A percentile compares a stretch with the other conserved stretches of the same genome.
phyloP scores from a whole-genome alignment of 2,113 vertebrate species.

The Blennius ocellaris region DNA sequence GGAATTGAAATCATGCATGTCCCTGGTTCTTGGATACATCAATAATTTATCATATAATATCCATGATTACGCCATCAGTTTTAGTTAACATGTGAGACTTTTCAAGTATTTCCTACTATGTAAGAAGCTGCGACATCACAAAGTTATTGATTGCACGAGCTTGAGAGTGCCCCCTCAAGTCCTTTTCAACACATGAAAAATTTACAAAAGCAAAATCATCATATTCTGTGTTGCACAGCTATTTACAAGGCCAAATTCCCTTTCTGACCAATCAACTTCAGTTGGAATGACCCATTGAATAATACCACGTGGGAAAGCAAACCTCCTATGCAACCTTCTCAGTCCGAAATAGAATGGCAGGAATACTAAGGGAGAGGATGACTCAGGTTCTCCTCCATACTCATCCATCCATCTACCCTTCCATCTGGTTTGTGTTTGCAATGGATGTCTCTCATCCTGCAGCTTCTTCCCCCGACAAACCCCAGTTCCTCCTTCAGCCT shows the following conservation, averaged over 20 bases:
- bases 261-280: conserved; percentile 10
- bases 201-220: neutral
- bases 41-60: too few species aligned
- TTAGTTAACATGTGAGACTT: too few species aligned
- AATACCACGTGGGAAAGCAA: conserved; percentile 6
- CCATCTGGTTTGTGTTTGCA: conserved; percentile 79
- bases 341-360: conserved; percentile 24
- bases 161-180: too few species aligned
- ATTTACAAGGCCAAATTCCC: neutral
- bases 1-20: too few species aligned
- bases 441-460: conserved; percentile 69
- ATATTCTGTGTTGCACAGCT: neutral
- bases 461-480: conserved; percentile 48
- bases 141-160: too few species aligned
- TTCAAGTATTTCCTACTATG: too few species aligned
- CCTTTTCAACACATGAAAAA: too few species aligned
- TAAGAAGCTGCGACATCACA: too few species aligned
- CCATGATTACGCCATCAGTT: too few species aligned
- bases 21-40: too few species aligned
- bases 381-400: conserved; percentile 71
- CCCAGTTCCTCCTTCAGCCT: conserved; percentile 34
- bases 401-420: conserved; percentile 61
- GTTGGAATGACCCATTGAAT: conserved; percentile 17
- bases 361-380: conserved; percentile 40
- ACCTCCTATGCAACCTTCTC: neutral